These are phyloP conservation scores for Gymnoscelis rufifasciata DNA, from an alignment of 2,888 invertebrate species.

Conservation along the genomic window DNA sequence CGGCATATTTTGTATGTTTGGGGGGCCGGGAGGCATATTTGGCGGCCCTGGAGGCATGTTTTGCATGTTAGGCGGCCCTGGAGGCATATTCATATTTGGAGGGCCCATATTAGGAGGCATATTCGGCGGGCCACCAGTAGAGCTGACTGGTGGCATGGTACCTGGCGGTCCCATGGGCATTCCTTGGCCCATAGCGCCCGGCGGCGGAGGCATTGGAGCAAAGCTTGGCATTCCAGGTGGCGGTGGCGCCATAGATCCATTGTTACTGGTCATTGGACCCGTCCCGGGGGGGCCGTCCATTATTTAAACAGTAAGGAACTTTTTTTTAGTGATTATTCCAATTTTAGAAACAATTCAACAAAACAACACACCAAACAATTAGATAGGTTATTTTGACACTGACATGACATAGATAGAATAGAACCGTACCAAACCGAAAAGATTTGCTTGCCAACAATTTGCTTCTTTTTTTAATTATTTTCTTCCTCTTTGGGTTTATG, in stretches of 20 bases:
- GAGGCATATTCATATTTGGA: conserved; percentile 29
- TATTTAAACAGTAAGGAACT: conserved; percentile 13
- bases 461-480: too few relatives aligned
- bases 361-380: conserved; percentile 7
- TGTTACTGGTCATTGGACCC: conserved; percentile 51
- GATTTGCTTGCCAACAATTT: too few relatives aligned
- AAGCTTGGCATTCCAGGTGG: conserved; percentile 55
- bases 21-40: conserved; percentile 25
- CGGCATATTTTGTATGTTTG: conserved; percentile 39
- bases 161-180: conserved; percentile 54
- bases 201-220: conserved; percentile 58
- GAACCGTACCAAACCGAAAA: too few relatives aligned
- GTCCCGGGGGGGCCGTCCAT: conserved; percentile 72
- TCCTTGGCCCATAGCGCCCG: conserved; percentile 47
- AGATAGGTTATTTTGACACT: conserved; percentile 17
- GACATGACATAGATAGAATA: neutral
- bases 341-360: neutral
- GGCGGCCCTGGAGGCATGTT: conserved; percentile 25
- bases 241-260: conserved; percentile 32
- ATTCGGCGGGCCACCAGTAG: conserved; percentile 36
- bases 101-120: conserved; percentile 18
- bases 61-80: conserved; percentile 29
- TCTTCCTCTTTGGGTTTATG: too few relatives aligned
- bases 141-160: conserved; percentile 47
- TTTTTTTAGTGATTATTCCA: neutral